Conservation (phyloP, 2,113 vertebrate species). For the Corythornis madagascariensis region DNA sequence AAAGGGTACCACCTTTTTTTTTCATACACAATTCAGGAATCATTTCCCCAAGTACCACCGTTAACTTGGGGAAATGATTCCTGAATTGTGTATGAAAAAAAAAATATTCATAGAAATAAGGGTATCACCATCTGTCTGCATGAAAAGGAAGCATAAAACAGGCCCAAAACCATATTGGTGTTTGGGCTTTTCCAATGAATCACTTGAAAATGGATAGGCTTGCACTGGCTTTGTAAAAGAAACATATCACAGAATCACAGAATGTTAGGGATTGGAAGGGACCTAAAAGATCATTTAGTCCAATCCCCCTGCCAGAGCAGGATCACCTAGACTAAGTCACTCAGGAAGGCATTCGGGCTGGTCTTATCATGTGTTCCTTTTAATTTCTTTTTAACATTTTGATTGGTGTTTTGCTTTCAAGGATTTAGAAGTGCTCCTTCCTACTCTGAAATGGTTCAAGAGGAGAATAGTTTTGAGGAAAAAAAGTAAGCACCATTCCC, state of each 20-base stretch:
- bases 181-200: not conserved
- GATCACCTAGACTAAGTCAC: too few species aligned
- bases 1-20: not conserved
- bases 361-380: not conserved
- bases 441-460: not conserved
- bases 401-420: not conserved
- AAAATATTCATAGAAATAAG: conserved; percentile 25
- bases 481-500: not conserved
- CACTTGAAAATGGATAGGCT: not conserved
- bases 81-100: conserved; percentile 11
- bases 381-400: not conserved
- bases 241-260: not conserved
- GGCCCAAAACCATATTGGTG: not conserved
- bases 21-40: too few species aligned
- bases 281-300: too few species aligned
- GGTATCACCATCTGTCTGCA: not conserved
- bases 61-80: conserved; percentile 31
- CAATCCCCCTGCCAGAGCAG: too few species aligned
- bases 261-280: too few species aligned
- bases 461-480: not conserved
- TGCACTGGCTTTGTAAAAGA: not conserved
- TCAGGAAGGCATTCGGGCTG: too few species aligned
- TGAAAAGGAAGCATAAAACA: conserved; percentile 11
- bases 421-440: not conserved
- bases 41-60: not conserved